phyloP scores from a whole-genome alignment of 1,140 invertebrate species.

The Pogonomyrmex barbatus region DNA sequence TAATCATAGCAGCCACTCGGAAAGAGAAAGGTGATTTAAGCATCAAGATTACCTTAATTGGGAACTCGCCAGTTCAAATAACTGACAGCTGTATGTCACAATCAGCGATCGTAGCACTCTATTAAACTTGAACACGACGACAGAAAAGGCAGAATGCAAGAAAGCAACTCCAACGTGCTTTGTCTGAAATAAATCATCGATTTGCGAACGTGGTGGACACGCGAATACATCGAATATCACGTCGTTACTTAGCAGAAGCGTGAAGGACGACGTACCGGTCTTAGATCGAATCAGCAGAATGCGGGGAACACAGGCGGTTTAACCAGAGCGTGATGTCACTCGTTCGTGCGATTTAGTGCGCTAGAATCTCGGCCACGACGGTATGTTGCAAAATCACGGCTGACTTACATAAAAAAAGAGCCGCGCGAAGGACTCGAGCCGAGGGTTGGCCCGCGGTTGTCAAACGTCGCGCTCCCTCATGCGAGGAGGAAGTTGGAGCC shows the following conservation, averaged over 20 bases:
- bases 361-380: conserved; percentile 47
- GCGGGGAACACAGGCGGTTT: conserved; percentile 24
- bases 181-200: conserved; percentile 1
- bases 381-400: conserved; percentile 68
- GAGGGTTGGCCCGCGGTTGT: conserved; percentile 74
- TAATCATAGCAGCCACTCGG: neutral
- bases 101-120: neutral
- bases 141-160: neutral
- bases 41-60: conserved; percentile 12
- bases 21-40: neutral
- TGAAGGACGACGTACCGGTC: conserved; percentile 16
- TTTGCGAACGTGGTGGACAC: neutral
- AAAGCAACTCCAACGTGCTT: neutral
- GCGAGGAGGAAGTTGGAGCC: neutral
- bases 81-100: neutral
- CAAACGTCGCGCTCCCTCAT: conserved; percentile 40
- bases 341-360: conserved; percentile 62
- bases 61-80: neutral
- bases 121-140: neutral
- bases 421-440: conserved; percentile 58
- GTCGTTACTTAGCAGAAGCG: neutral
- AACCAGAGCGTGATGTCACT: conserved; percentile 61
- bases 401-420: conserved; percentile 71
- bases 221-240: neutral
- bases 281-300: neutral